Evolutionary conservation across 2,797 vertebrate species (phyloP).

Genomic region (Hyperoplus lanceolatus): DNA sequence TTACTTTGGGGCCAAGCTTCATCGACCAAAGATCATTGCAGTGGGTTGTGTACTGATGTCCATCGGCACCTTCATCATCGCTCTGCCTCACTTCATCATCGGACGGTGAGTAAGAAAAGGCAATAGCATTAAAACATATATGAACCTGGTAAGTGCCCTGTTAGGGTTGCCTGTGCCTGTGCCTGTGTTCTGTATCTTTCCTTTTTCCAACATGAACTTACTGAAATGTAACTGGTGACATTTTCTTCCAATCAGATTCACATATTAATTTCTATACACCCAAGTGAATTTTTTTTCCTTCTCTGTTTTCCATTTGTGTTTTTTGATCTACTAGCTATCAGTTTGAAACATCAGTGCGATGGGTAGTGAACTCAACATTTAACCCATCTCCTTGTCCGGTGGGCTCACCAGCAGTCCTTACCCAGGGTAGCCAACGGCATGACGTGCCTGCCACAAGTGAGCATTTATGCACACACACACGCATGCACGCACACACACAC

Average conservation of each 20-base stretch:
- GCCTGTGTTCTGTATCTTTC: neutral
- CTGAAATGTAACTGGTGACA: neutral
- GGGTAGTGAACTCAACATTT: constrained; percentile 86
- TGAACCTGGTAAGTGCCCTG: too few relatives aligned
- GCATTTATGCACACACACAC: neutral
- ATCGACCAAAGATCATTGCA: constrained; percentile 85
- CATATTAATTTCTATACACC: neutral
- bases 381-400: constrained; percentile 87
- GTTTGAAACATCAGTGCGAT: constrained; percentile 88
- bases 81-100: constrained; percentile 86
- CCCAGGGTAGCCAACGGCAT: constrained; percentile 56
- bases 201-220: neutral
- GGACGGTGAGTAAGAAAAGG: constrained; percentile 74
- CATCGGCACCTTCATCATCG: constrained; percentile 84
- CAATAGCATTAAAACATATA: too few relatives aligned
- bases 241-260: neutral
- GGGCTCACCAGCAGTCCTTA: constrained; percentile 55
- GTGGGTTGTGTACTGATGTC: constrained; percentile 83
- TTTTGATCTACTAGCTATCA: constrained; percentile 85
- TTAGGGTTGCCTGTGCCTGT: too few relatives aligned
- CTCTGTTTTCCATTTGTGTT: constrained; percentile 44
- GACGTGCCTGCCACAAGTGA: constrained; percentile 72
- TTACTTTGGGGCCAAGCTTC: constrained; percentile 86
- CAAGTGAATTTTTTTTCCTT: neutral
- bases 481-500: neutral